These are phyloP conservation scores for Todiramphus chloris DNA, from an alignment of 2,113 vertebrate species.

Conservation along the genomic window DNA sequence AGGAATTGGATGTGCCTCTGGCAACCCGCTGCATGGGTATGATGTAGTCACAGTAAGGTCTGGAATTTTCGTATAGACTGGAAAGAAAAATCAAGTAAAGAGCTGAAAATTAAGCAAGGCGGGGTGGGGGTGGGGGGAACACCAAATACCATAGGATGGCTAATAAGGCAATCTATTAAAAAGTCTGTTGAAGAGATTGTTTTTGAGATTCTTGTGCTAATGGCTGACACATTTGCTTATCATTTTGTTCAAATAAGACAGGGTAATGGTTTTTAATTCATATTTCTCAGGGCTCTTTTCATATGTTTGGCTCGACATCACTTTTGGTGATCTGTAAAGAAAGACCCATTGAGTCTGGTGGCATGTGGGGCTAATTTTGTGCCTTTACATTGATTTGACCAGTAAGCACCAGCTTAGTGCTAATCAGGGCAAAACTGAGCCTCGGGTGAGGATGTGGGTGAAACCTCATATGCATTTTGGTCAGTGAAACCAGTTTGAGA, in stretches of 20 bases:
- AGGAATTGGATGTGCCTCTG: conserved; percentile 76
- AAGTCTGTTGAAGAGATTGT: not conserved
- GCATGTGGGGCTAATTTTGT: not conserved
- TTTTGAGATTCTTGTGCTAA: conserved; percentile 14
- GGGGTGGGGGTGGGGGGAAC: fast-evolving
- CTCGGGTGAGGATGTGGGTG: conserved; percentile 21
- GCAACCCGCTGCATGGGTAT: conserved; percentile 74
- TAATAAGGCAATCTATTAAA: not conserved
- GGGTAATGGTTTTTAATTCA: not conserved
- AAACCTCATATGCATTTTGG: not conserved
- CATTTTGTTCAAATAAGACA: not conserved
- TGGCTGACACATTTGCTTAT: not conserved
- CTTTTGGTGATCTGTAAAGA: conserved; percentile 1
- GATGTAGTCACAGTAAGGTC: conserved; percentile 75
- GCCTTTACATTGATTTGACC: conserved; percentile 9
- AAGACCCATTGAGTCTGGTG: not conserved
- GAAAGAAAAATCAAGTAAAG: conserved; percentile 25
- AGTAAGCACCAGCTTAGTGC: not conserved
- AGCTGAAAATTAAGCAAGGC: fast-evolving
- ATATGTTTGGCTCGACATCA: not conserved
- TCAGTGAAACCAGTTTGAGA: not conserved
- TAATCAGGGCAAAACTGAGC: conserved; percentile 3
- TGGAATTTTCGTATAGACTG: conserved; percentile 68
- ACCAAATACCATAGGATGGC: not conserved
- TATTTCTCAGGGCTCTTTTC: not conserved